These are phyloP conservation scores for Drosophila anomelani DNA, from an alignment of 2,888 invertebrate species.

Conservation along the genomic window DNA sequence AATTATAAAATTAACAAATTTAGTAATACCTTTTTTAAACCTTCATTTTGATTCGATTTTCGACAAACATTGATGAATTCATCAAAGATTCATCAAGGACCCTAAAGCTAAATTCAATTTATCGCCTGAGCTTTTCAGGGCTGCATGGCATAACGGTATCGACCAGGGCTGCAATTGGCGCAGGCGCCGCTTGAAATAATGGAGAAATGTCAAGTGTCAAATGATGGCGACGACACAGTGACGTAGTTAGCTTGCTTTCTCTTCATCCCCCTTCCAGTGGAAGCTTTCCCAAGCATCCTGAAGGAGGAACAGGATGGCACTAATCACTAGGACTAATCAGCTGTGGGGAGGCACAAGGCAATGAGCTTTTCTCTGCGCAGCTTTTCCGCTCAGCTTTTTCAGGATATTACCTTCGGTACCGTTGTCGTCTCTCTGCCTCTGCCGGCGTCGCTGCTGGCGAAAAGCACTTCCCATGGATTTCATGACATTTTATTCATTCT, in stretches of 20 bases:
- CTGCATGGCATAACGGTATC: constrained; percentile 1
- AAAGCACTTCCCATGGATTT: constrained; percentile 70
- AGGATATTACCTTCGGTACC: constrained; percentile 21
- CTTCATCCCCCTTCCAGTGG: neutral
- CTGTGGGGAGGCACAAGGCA: constrained; percentile 7
- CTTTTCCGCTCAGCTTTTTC: constrained; percentile 13
- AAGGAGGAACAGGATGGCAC: constrained; percentile 16
- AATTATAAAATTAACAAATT: neutral
- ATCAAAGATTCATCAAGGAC: neutral
- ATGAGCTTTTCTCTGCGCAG: neutral
- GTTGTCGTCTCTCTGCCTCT: constrained; percentile 11
- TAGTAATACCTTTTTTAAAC: neutral
- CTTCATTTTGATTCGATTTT: neutral
- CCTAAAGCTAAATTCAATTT: neutral
- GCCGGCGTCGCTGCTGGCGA: constrained; percentile 41
- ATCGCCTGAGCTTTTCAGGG: constrained; percentile 12
- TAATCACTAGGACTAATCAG: constrained; percentile 13
- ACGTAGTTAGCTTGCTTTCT: constrained; percentile 37
- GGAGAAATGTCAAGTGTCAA: constrained; percentile 73
- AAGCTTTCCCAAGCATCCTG: constrained; percentile 11
- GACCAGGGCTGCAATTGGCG: constrained; percentile 2
- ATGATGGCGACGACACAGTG: constrained; percentile 7
- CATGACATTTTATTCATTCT: constrained; percentile 80
- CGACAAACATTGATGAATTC: neutral
- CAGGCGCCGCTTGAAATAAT: neutral